phyloP scores from a whole-genome alignment of 2,797 vertebrate species.

The Spinus olivaceus region DNA sequence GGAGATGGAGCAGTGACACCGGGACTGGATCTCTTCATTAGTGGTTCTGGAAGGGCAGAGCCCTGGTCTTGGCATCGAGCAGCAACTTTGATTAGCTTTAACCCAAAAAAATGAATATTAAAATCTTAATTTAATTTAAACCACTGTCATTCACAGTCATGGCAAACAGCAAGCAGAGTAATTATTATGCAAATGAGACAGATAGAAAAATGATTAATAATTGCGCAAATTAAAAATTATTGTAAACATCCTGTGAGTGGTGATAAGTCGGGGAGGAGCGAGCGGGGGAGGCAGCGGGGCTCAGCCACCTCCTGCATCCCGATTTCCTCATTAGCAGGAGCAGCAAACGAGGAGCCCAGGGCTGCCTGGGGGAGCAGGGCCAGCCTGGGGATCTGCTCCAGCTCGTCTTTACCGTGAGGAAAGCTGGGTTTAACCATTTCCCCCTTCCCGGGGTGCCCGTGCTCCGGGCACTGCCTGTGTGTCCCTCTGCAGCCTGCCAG shows the following conservation, averaged over 20 bases:
- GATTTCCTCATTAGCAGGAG: slow-evolving; percentile 57
- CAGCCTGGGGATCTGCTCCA: accelerated
- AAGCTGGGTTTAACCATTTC: accelerated
- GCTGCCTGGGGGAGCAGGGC: accelerated
- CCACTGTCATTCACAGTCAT: slow-evolving; percentile 72
- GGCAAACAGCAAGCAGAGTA: slow-evolving; percentile 73
- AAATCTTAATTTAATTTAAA: slow-evolving; percentile 79
- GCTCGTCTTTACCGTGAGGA: accelerated
- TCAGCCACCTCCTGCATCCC: slow-evolving; percentile 40
- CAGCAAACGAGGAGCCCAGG: background rate
- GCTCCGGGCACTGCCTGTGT: accelerated
- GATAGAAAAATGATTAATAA: slow-evolving; percentile 83
- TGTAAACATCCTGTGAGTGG: slow-evolving; percentile 79
- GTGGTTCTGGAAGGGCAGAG: background rate
- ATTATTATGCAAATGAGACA: slow-evolving; percentile 81
- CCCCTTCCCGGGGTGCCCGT: accelerated
- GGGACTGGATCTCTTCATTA: background rate
- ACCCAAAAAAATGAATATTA: slow-evolving; percentile 60
- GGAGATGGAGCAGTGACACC: background rate
- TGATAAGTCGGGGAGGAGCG: slow-evolving; percentile 68
- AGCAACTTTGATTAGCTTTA: slow-evolving; percentile 65
- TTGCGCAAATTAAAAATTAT: slow-evolving; percentile 80
- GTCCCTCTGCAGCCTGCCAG: background rate
- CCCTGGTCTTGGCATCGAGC: background rate
- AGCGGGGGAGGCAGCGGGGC: slow-evolving; percentile 14